These are phyloP conservation scores for Brachyalestes nurse DNA, from an alignment of 2,797 vertebrate genomes.

Conservation along the genomic window DNA sequence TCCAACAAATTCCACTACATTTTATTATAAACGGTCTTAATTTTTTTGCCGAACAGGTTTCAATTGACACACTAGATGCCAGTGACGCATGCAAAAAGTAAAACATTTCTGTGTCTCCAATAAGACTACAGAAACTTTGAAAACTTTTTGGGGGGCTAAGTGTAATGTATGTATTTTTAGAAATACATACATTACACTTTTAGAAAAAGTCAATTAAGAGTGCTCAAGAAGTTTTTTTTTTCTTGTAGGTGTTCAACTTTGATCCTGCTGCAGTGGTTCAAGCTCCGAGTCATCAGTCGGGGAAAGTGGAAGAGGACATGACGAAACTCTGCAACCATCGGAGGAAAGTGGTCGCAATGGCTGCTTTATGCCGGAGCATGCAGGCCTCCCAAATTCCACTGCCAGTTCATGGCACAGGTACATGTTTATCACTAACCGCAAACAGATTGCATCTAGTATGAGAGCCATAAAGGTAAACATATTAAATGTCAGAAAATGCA, in stretches of 20 bases:
- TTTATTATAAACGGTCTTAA: not conserved
- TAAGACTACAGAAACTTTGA: no score
- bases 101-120: no score
- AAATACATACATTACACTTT: no score
- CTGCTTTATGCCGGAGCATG: conserved; percentile 88
- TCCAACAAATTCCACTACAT: not conserved
- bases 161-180: no score
- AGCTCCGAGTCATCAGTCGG: conserved; percentile 79
- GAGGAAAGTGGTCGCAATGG: conserved; percentile 93
- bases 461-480: no score
- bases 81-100: not conserved
- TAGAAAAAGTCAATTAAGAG: not conserved
- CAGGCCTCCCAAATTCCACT: conserved; percentile 82
- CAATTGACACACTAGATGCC: not conserved
- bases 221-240: not conserved
- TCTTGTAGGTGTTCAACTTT: conserved; percentile 90
- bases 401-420: conserved; percentile 78
- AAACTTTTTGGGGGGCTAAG: no score
- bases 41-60: not conserved
- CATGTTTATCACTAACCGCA: no score
- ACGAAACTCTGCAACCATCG: conserved; percentile 95
- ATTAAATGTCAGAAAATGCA: no score
- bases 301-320: conserved; percentile 92
- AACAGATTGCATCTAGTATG: no score
- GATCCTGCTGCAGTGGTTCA: conserved; percentile 83